Percentiles rank a stretch among this genome's conserved stretches.
Evolutionary conservation across 2,888 invertebrate species (phyloP).

Genomic region (Pseudococcus viburni): DNA sequence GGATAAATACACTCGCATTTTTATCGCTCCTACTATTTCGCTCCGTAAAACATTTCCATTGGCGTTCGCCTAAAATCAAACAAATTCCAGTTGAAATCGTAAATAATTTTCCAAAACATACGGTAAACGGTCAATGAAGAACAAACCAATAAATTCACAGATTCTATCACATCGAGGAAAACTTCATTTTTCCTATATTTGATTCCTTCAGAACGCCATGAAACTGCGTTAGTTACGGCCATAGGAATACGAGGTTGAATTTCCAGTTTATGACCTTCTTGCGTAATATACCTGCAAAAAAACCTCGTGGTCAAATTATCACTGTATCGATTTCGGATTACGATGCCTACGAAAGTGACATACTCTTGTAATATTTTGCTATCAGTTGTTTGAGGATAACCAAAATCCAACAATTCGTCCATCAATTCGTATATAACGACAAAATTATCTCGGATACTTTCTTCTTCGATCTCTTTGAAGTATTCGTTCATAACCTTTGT

Average conservation of each 20-base stretch:
- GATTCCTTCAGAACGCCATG: slow-evolving; percentile 80
- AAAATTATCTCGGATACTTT: slow-evolving; percentile 81
- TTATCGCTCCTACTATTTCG: slow-evolving; percentile 80
- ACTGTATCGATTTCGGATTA: not conserved
- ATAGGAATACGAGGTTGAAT: slow-evolving; percentile 78
- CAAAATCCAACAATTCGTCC: slow-evolving; percentile 81
- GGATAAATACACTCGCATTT: slow-evolving; percentile 79
- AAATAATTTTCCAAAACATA: no score
- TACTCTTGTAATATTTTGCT: slow-evolving; percentile 79
- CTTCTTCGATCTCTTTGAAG: slow-evolving; percentile 80
- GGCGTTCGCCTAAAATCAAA: slow-evolving; percentile 73
- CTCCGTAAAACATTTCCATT: slow-evolving; percentile 79
- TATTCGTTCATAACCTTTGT: slow-evolving; percentile 75
- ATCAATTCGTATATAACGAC: slow-evolving; percentile 80
- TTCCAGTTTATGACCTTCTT: slow-evolving; percentile 80
- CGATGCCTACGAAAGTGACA: not conserved
- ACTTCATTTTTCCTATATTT: slow-evolving; percentile 82
- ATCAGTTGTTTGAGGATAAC: slow-evolving; percentile 80
- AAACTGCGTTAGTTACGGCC: slow-evolving; percentile 82
- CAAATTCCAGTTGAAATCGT: no score
- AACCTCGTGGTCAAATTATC: not conserved
- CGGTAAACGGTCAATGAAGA: no score
- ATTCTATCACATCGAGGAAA: slow-evolving; percentile 80
- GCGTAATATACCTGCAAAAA: slow-evolving; percentile 74
- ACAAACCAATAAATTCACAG: slow-evolving; percentile 77